Percentiles rank a stretch among this genome's conserved stretches.
Evolutionary conservation across 2,113 vertebrate genomes (phyloP).

Genomic region (Spea bombifrons): DNA sequence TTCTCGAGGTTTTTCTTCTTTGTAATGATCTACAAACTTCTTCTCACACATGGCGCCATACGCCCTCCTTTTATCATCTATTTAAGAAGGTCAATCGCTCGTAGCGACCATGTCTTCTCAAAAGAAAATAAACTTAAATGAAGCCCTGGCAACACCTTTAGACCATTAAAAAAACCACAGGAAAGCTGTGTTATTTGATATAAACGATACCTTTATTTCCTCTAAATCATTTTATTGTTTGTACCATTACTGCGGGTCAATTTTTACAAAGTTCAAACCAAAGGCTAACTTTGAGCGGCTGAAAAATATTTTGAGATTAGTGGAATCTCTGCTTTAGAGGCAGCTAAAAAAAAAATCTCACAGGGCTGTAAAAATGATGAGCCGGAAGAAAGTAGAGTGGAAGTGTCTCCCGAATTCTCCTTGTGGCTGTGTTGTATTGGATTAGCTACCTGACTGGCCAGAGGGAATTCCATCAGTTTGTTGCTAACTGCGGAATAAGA

Average conservation of each 20-base stretch:
- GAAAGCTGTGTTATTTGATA: no score
- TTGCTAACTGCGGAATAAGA: slow-evolving; percentile 42
- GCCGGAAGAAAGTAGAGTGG: slow-evolving; percentile 33
- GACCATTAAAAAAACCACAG: no score
- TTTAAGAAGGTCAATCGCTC: no score
- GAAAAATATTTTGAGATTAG: slow-evolving; percentile 29
- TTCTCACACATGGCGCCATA: no score
- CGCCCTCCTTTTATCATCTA: no score
- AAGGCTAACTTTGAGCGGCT: slow-evolving; percentile 15
- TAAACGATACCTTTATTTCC: no score
- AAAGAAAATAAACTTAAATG: no score
- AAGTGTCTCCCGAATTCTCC: slow-evolving; percentile 41
- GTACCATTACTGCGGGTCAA: slow-evolving; percentile 18
- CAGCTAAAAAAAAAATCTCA: slow-evolving; percentile 16
- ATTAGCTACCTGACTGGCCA: slow-evolving; percentile 47
- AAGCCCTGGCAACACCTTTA: no score
- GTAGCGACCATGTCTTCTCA: no score
- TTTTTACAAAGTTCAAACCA: slow-evolving; percentile 13
- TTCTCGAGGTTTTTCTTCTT: no score
- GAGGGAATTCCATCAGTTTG: slow-evolving; percentile 49
- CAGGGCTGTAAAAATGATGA: slow-evolving; percentile 27
- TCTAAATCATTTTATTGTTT: slow-evolving; percentile 34
- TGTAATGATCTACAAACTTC: no score
- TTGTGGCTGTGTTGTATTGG: slow-evolving; percentile 37
- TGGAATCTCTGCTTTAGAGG: slow-evolving; percentile 25